Evolutionary conservation across 2,113 vertebrate genomes (phyloP), one percentile per base, ranked within the genome.

Genomic region (Paralichthys olivaceus): DNA sequence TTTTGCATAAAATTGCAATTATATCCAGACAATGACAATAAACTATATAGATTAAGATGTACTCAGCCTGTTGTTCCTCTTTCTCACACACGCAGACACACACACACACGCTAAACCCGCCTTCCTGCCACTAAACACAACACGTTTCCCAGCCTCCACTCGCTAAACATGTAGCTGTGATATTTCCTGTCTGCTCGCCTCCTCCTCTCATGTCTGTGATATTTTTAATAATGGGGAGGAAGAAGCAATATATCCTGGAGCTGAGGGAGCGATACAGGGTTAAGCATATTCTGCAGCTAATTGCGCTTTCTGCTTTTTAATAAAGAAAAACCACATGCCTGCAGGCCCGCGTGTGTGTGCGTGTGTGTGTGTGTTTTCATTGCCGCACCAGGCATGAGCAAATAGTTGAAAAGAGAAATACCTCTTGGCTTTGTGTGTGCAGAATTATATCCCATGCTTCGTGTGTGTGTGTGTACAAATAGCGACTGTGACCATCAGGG

Each of bases 231-330:
- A 93, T 92, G 90, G 90, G 90, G 64, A 83, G 87, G 81, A 87
- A 83, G 82, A 89, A 84, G 90, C 87, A 92, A 93, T 94, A 93
- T 93, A 91, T 91, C 92, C 86, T 68, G 26, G 69, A 92, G 90
- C 90, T 84, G 79, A 82, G 92, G 90, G 92, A 93, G 87, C 69
- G 84, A 87, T 90, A 87, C 75, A 77, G 87, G 93, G 94, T 94
- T 93, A 93, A 93, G 80, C 83, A 89, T 92, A 94, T 92, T 93
- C 93, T 83, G 82, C 82, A 81, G 88, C 93, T 94, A 92, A 94
- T 94, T 93, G 91, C 83, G 77, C 79, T 80, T 91, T 92, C 90
- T 89, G 84, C 84, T 90, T 93, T 93, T 93, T 93, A 93, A 93
- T 93, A 93, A 92, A 91, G 89, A 90, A 86, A 91, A 87, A 86